Conservation (phyloP, 2,797 vertebrate genomes). For the Acrossocheilus fasciatus region DNA sequence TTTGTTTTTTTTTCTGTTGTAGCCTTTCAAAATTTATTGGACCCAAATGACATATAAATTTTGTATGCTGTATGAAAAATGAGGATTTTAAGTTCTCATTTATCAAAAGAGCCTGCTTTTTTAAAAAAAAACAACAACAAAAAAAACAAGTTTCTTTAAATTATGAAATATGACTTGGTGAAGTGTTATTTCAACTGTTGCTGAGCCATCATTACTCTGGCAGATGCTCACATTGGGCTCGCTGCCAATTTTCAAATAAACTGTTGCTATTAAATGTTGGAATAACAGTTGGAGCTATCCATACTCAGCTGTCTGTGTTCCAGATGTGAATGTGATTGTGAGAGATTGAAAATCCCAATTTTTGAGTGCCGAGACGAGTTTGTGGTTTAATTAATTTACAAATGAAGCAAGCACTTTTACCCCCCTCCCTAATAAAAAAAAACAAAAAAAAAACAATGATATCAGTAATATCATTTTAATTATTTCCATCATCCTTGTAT, state of each 20-base stretch:
- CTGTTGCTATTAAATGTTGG: background rate
- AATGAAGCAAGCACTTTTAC: background rate
- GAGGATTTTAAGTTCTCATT: background rate
- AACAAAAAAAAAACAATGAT: background rate
- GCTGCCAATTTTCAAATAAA: background rate
- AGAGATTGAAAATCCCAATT: background rate
- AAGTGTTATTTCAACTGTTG: constrained; percentile 9
- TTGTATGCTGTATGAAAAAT: constrained; percentile 15
- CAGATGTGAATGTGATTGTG: background rate
- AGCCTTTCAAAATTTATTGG: background rate
- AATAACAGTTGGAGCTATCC: background rate
- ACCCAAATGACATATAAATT: background rate
- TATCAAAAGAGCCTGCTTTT: background rate
- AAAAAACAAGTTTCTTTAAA: background rate
- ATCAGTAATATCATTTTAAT: background rate
- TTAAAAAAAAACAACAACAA: no score
- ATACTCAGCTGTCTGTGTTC: background rate
- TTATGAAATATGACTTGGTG: constrained; percentile 18
- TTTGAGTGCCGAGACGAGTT: background rate
- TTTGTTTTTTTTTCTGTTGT: background rate
- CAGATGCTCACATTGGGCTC: background rate
- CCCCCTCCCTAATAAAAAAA: no score
- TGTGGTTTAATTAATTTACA: background rate
- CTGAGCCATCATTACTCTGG: background rate
- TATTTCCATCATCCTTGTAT: background rate